Percentiles rank a stretch among this genome's conserved stretches.
Conservation (phyloP, 2,113 vertebrate species). For the Lanius collurio region DNA sequence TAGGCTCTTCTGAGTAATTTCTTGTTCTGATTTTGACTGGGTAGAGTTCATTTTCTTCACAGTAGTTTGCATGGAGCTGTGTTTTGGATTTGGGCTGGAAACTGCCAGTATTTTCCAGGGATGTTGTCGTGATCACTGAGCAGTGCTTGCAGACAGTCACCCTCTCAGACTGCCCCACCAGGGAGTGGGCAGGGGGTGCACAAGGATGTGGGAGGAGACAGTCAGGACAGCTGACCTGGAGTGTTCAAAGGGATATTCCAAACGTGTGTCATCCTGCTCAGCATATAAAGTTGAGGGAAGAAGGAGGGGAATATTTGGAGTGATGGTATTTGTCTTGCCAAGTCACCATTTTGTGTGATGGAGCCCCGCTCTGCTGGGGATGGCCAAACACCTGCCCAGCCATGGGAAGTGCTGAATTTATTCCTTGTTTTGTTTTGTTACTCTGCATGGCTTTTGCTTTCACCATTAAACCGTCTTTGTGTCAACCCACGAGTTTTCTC, state of each 20-base stretch:
- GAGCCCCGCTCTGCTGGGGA: not conserved
- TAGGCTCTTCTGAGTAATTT: not conserved
- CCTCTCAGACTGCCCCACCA: not conserved
- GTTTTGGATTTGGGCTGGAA: not conserved
- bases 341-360: accelerated
- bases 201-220: not conserved
- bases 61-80: not conserved
- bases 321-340: not conserved
- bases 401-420: not conserved
- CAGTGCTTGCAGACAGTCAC: no score
- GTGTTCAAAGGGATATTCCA: not conserved
- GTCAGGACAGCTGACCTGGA: accelerated
- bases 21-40: not conserved
- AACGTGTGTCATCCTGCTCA: accelerated
- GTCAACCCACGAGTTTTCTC: not conserved
- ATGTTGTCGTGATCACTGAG: accelerated
- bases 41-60: not conserved
- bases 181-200: no score
- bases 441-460: accelerated
- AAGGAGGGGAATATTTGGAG: not conserved
- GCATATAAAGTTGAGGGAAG: not conserved
- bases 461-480: not conserved
- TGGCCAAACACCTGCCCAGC: not conserved
- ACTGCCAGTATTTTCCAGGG: not conserved
- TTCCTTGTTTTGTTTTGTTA: not conserved